Conservation (phyloP, 2,113 vertebrate genomes). For the Melierax canorus region DNA sequence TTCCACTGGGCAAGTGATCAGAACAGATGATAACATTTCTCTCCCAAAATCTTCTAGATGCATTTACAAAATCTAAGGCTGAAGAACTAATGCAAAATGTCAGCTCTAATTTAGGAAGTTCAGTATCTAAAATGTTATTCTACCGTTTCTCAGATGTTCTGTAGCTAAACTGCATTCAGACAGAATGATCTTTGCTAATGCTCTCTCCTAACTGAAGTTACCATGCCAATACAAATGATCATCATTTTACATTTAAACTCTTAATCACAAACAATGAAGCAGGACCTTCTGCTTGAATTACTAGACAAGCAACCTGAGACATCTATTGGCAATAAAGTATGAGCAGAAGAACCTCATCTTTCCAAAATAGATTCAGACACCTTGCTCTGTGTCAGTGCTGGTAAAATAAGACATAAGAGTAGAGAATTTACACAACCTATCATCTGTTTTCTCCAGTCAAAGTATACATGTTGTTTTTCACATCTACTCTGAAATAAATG, state of each 20-base stretch:
- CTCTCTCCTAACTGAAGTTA: background rate
- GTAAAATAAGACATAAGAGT: background rate
- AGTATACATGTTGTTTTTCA: background rate
- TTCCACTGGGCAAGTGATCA: background rate
- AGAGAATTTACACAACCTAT: background rate
- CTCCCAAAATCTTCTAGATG: background rate
- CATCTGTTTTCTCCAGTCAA: background rate
- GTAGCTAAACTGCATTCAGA: background rate
- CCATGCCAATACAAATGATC: background rate
- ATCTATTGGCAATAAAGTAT: background rate
- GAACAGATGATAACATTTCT: background rate
- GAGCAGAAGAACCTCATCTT: background rate
- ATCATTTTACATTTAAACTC: background rate
- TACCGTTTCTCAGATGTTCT: background rate
- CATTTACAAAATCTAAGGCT: background rate
- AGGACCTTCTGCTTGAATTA: background rate
- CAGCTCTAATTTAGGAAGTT: background rate
- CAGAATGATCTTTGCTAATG: background rate
- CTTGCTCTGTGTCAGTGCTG: background rate
- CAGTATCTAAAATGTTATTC: background rate
- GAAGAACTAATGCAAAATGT: background rate
- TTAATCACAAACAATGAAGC: background rate
- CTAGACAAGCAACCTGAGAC: background rate
- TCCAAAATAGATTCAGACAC: background rate
- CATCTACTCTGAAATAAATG: background rate